Evolutionary conservation across 2,797 vertebrate species (phyloP).

Genomic region (Sparidentex hasta): DNA sequence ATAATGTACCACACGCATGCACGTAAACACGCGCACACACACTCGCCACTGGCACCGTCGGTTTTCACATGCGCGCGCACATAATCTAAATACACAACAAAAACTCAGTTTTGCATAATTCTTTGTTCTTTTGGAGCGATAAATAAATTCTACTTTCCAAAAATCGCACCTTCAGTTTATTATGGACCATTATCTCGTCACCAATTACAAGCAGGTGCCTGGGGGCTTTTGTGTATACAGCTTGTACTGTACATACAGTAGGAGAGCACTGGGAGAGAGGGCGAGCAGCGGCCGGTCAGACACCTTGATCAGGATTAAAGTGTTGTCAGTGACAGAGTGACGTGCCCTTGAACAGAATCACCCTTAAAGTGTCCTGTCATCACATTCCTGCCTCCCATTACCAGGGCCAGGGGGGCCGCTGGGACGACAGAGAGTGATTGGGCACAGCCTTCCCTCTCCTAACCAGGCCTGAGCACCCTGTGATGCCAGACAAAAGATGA

Average conservation of each 20-base stretch:
- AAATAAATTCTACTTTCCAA: background rate
- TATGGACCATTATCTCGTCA: background rate
- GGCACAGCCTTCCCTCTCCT: constrained; percentile 51
- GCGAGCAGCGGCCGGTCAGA: constrained; percentile 50
- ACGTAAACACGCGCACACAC: constrained; percentile 36
- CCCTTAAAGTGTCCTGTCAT: constrained; percentile 84
- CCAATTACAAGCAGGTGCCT: background rate
- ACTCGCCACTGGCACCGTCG: constrained; percentile 25
- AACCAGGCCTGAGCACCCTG: constrained; percentile 54
- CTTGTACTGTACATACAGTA: constrained; percentile 26
- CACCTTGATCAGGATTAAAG: constrained; percentile 84
- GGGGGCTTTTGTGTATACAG: background rate
- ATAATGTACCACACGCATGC: constrained; percentile 61
- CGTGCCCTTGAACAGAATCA: constrained; percentile 83
- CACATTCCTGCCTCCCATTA: constrained; percentile 83
- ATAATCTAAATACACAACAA: constrained; percentile 8
- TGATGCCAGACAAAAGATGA: constrained; percentile 58
- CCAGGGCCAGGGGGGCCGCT: constrained; percentile 51
- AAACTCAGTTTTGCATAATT: constrained; percentile 41
- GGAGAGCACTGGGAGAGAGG: constrained; percentile 2
- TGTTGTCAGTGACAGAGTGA: constrained; percentile 82
- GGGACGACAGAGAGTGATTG: constrained; percentile 66
- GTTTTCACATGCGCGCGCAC: constrained; percentile 7
- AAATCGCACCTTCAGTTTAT: background rate
- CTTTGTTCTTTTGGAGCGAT: constrained; percentile 13